Conservation (phyloP, 2,797 vertebrate species). For the Phylloscopus collybita region DNA sequence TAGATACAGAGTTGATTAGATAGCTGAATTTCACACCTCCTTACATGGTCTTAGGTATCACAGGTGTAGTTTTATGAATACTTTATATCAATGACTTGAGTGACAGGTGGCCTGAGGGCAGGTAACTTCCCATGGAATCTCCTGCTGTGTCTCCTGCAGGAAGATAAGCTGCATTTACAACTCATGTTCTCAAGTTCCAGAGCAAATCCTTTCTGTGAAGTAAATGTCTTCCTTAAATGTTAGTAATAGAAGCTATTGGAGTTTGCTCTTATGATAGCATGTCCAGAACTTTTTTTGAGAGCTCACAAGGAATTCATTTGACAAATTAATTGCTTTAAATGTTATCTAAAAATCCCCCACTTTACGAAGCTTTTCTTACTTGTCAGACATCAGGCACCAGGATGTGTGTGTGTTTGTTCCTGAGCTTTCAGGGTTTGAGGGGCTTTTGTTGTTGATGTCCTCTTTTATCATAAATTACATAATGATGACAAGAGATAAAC, state of each 20-base stretch:
- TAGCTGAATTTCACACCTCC: neutral
- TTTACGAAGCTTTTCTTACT: neutral
- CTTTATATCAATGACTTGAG: fast-evolving
- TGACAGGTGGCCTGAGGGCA: neutral
- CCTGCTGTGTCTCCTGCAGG: neutral
- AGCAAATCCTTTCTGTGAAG: neutral
- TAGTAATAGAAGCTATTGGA: neutral
- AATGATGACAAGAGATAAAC: neutral
- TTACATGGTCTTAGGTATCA: neutral
- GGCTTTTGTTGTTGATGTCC: neutral
- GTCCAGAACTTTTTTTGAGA: neutral
- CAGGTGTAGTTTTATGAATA: neutral
- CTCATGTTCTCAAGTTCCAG: neutral
- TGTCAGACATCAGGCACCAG: neutral
- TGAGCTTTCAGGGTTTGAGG: neutral
- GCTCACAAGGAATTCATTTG: neutral
- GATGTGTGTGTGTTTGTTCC: neutral
- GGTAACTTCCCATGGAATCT: neutral
- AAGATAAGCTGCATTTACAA: neutral
- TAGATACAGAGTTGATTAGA: neutral
- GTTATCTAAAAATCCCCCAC: fast-evolving
- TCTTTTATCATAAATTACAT: neutral
- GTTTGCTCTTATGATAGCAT: neutral
- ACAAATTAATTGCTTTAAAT: neutral
- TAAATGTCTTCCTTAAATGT: neutral